phyloP scores from a whole-genome alignment of 2,888 invertebrate species.

The Ectemnius lituratus region DNA sequence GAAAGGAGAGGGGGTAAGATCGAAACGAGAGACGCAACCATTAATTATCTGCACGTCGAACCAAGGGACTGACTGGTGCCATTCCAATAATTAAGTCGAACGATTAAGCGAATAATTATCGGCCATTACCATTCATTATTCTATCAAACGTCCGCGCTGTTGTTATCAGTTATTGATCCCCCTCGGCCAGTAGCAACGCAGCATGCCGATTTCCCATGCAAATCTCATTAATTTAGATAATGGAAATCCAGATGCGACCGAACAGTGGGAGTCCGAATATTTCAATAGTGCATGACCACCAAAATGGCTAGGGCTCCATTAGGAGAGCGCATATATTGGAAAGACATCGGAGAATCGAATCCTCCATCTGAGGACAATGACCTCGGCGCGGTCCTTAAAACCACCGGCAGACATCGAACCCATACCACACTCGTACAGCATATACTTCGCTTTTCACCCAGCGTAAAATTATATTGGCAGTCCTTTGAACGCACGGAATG shows the following conservation, averaged over 20 bases:
- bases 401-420: too few relatives aligned
- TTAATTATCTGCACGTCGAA: slow-evolving; percentile 45
- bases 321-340: neutral
- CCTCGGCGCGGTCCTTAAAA: neutral
- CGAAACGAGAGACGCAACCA: slow-evolving; percentile 21
- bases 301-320: too few relatives aligned
- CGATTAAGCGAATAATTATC: slow-evolving; percentile 58
- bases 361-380: neutral
- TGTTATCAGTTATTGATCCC: slow-evolving; percentile 53
- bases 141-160: slow-evolving; percentile 33
- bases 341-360: neutral
- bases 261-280: slow-evolving; percentile 39
- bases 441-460: too few relatives aligned
- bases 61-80: slow-evolving; percentile 50
- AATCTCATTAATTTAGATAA: slow-evolving; percentile 51
- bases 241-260: slow-evolving; percentile 43
- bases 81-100: slow-evolving; percentile 59
- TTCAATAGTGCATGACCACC: slow-evolving; percentile 30
- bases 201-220: slow-evolving; percentile 42
- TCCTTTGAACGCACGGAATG: too few relatives aligned
- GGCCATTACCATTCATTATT: slow-evolving; percentile 58
- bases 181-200: slow-evolving; percentile 38
- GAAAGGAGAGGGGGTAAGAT: slow-evolving; percentile 20
- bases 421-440: too few relatives aligned
- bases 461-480: too few relatives aligned